Percentiles rank a stretch among this genome's conserved stretches.
These are phyloP conservation scores for Synergus umbraculus DNA, from an alignment of 2,888 invertebrate species.

Conservation along the genomic window DNA sequence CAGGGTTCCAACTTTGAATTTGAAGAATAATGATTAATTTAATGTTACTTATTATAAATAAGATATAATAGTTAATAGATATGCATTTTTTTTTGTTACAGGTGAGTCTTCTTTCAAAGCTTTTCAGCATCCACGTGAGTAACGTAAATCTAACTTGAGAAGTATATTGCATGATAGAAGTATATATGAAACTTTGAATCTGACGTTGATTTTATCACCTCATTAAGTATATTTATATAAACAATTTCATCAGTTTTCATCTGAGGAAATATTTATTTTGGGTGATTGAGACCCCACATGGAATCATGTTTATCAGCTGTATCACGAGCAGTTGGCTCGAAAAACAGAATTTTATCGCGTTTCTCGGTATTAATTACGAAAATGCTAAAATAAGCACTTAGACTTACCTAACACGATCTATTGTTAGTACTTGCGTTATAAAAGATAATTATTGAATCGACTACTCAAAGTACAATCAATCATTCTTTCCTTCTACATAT, in stretches of 20 bases:
- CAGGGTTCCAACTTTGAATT: neutral
- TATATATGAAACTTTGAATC: too few species aligned
- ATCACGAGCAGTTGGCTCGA: neutral
- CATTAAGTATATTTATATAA: neutral
- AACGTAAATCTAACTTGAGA: neutral
- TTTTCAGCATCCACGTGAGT: neutral
- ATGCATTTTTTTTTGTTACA: constrained; percentile 2
- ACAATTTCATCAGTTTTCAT: neutral
- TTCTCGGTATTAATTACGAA: neutral
- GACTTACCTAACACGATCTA: neutral
- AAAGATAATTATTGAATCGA: neutral
- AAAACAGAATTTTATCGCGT: neutral
- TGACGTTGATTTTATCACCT: neutral
- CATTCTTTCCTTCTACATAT: neutral
- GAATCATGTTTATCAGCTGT: neutral
- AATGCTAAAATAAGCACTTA: neutral
- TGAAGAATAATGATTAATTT: neutral
- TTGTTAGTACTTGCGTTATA: neutral
- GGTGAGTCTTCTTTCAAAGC: neutral
- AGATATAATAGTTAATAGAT: neutral
- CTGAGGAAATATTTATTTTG: neutral
- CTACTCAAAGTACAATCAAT: neutral
- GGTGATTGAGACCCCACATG: neutral
- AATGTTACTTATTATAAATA: too few species aligned
- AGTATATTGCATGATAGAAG: too few species aligned